These are phyloP conservation scores for Lepeophtheirus salmonis DNA, from an alignment of 1,140 invertebrate genomes.

Conservation along the genomic window DNA sequence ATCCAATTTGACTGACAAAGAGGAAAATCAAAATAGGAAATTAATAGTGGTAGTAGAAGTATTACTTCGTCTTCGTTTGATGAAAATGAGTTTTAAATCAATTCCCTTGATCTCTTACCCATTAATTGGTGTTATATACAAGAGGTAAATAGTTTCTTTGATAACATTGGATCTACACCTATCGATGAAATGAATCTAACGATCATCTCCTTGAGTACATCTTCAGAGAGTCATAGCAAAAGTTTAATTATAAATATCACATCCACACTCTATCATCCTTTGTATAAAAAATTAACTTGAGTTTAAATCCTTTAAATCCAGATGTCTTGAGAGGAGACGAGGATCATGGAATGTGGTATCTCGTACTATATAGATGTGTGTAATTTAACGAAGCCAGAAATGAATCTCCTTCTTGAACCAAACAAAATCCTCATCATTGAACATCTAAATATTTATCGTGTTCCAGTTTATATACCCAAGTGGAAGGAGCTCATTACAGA, in stretches of 20 bases:
- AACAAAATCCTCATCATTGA: conserved; percentile 68
- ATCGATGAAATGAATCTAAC: background rate
- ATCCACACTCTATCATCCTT: background rate
- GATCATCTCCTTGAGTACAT: background rate
- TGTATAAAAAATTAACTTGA: background rate
- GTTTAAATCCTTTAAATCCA: background rate
- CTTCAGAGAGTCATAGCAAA: too few relatives aligned
- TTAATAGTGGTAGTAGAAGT: background rate
- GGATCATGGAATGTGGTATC: conserved; percentile 50
- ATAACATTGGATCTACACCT: background rate
- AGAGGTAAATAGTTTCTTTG: background rate
- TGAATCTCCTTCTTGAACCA: conserved; percentile 62
- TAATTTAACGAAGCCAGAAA: conserved; percentile 67
- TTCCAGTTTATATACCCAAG: conserved; percentile 52
- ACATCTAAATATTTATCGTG: conserved; percentile 62
- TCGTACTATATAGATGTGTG: conserved; percentile 70
- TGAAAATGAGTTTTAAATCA: background rate
- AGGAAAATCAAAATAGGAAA: too few relatives aligned
- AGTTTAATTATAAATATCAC: background rate
- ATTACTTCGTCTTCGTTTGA: background rate
- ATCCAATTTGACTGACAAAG: background rate
- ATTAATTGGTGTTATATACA: background rate
- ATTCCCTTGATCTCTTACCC: background rate
- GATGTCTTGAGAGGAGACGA: background rate
- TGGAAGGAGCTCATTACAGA: background rate